These are phyloP conservation scores for Cerastis rubricosa DNA, from an alignment of 2,888 invertebrate species.

Conservation along the genomic window DNA sequence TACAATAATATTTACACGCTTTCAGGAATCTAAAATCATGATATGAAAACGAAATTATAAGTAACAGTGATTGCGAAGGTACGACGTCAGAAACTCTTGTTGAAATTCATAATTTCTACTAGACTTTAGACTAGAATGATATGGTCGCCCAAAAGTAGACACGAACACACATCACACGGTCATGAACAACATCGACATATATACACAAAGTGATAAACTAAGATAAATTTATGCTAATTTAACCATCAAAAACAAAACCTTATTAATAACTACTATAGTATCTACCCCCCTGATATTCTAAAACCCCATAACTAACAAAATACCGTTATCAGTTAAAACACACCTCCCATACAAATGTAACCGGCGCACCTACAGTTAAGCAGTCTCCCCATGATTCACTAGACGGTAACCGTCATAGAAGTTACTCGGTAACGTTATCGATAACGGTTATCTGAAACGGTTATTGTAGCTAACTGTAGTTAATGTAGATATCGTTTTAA, in stretches of 20 bases:
- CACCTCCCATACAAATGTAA: conserved; percentile 38
- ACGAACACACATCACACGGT: background rate
- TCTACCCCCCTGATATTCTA: background rate
- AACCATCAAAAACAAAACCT: conserved; percentile 4
- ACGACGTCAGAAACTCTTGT: background rate
- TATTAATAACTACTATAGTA: background rate
- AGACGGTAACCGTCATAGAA: conserved; percentile 32
- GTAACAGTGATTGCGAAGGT: background rate
- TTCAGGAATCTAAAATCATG: background rate
- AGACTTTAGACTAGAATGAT: background rate
- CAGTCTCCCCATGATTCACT: conserved; percentile 48
- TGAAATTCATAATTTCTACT: background rate
- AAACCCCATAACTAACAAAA: conserved; percentile 26
- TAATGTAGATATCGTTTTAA: conserved; percentile 51
- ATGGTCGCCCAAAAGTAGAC: too few relatives aligned
- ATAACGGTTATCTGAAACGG: conserved; percentile 55
- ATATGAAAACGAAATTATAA: background rate
- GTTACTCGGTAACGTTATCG: conserved; percentile 46
- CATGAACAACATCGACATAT: background rate
- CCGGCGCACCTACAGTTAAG: conserved; percentile 12
- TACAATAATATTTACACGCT: background rate
- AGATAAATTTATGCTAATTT: background rate
- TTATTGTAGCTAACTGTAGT: conserved; percentile 58
- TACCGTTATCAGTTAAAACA: conserved; percentile 37
- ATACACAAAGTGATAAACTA: background rate